These are phyloP conservation scores for Onychomys arenicola DNA, from an alignment of 2,797 vertebrate genomes.

Conservation along the genomic window DNA sequence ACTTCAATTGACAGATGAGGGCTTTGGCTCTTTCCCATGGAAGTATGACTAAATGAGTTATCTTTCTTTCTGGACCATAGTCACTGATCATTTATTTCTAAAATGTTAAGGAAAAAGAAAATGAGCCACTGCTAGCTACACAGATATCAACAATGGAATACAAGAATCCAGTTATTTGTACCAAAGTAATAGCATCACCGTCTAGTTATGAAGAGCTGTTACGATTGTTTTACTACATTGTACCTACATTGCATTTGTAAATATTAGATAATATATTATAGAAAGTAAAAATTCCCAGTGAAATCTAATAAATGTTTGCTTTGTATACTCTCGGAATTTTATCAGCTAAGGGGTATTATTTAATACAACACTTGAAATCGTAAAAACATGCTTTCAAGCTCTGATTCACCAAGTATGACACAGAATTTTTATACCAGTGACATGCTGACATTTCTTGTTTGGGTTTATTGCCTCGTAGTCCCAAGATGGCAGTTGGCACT, in stretches of 20 bases:
- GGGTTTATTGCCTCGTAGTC: background rate
- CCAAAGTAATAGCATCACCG: background rate
- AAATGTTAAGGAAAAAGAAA: conserved; percentile 5
- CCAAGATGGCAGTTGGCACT: background rate
- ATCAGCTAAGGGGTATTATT: background rate
- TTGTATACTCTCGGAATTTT: background rate
- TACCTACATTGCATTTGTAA: background rate
- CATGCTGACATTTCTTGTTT: background rate
- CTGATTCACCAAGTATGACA: background rate
- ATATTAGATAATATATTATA: background rate
- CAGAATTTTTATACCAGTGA: background rate
- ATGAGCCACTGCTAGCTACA: background rate
- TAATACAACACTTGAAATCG: background rate
- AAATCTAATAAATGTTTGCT: background rate
- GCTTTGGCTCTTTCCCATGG: background rate
- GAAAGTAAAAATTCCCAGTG: background rate
- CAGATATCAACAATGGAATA: background rate
- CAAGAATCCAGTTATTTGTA: background rate
- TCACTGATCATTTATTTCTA: conserved; percentile 13
- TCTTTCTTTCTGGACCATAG: background rate
- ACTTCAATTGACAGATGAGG: background rate
- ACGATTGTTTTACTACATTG: background rate
- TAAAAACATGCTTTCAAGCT: background rate
- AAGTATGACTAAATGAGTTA: conserved; percentile 10
- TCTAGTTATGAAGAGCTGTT: background rate